Evolutionary conservation across 2,113 vertebrate genomes (phyloP), one percentile per base, ranked within the genome.

Genomic region (Zonotrichia leucophrys): DNA sequence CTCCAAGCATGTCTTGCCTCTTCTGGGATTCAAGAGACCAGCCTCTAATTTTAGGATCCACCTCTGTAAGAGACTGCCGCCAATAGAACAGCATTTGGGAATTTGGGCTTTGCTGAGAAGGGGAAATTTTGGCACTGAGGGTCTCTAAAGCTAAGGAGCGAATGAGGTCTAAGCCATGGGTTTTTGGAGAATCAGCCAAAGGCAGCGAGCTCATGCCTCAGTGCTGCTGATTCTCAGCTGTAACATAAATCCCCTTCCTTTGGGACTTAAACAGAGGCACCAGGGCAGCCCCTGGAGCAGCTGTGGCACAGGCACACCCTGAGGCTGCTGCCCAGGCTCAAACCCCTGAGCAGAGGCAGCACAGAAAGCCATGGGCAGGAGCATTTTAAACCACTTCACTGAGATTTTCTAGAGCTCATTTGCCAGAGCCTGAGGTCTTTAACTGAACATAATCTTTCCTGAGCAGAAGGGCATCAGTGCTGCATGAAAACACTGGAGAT

Each of bases 121-220:
- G 19, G 7, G 18, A 62, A 74, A 13, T 66, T 14, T 83, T 58
- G 28, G 25, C 42, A 35, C 28, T 19, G 22, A 37, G 33, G 10
- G 9, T 68, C 27, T 46, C 5, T 35, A 50, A 82, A 83, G 37
- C 37, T 30, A 50, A 82, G 44, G 31, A 62, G 15, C 6, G 69
- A 52, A 84, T 46, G 10, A 31, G 7, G 3, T 55, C 31, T 69
- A 66, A 33, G 3, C 23, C 12, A 49, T 2, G 15, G 3, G 3
- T 10, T 76, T 83, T 62, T 63, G 41, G 47, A 33, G n/a, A 22
- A 55, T 28, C 67, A 88, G 20, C 15, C 28, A 53, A 88, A 60
- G 8, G 11, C 59, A 60, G 80, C 0, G 0, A 66, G 41, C 15
- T 15, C 50, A 49, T 0, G 0, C 20, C 68, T 74, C 59, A 53